These are phyloP conservation scores for Archips crataeganus DNA, from an alignment of 2,888 invertebrate species.

Conservation along the genomic window DNA sequence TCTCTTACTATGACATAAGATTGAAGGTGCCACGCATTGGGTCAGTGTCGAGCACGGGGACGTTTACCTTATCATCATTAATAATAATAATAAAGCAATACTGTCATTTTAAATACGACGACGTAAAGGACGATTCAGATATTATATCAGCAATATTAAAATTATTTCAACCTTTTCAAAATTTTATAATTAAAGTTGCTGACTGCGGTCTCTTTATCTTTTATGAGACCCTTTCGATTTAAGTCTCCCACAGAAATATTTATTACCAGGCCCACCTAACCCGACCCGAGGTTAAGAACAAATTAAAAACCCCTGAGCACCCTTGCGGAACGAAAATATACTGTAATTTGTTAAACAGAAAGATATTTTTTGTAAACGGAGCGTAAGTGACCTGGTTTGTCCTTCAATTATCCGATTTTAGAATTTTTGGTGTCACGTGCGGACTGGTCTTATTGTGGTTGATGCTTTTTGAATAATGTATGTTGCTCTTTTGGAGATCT, in stretches of 20 bases:
- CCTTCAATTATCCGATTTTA: constrained; percentile 21
- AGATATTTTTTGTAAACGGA: constrained; percentile 13
- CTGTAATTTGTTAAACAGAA: constrained; percentile 13
- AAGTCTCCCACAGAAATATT: constrained; percentile 16
- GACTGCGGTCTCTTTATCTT: constrained; percentile 6
- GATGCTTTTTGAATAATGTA: constrained; percentile 20
- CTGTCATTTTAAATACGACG: too few relatives aligned
- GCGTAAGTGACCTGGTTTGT: constrained; percentile 4
- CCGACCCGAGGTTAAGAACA: constrained; percentile 19
- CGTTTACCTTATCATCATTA: too few relatives aligned
- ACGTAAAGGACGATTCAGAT: neutral
- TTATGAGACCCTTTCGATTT: constrained; percentile 23
- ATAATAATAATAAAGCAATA: too few relatives aligned
- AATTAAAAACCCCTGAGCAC: constrained; percentile 11
- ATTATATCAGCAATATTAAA: neutral
- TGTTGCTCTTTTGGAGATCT: neutral
- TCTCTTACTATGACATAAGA: too few relatives aligned
- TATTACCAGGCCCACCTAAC: constrained; percentile 24
- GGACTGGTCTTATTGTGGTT: constrained; percentile 26
- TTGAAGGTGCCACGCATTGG: too few relatives aligned
- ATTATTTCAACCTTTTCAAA: constrained; percentile 1
- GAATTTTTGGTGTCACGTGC: constrained; percentile 13
- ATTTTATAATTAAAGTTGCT: constrained; percentile 7
- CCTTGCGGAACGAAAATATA: neutral
- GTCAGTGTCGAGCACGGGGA: too few relatives aligned